Evolutionary conservation across 1,140 invertebrate species (phyloP), one percentile per base, ranked within the genome.

Genomic region (Hestina assimilis): DNA sequence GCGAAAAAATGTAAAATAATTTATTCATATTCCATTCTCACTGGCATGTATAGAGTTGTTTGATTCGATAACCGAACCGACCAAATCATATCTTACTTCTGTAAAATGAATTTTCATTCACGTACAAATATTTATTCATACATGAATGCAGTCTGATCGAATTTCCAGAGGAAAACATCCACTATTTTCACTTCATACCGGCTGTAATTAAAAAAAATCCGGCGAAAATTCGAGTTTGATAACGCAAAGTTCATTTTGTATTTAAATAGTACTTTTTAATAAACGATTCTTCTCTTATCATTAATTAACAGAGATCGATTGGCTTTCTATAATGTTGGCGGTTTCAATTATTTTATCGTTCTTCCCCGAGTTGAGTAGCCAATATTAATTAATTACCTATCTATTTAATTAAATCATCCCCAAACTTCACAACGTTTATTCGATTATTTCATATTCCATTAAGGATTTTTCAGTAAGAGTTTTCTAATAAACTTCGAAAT

Each of bases 361-460:
- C 67, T 62, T 63, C 67, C n/a, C 59, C 42, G 71, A 69, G 59
- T 57, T 65, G 68, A 69, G 67, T 78, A 73, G 56, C 51, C 62
- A 63, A 70, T 72, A 77, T 79, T 75, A 73, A 79, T 79, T 79
- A 80, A 83, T 80, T 80, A 83, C 75, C 66, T 79, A 79, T 79
- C 66, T 69, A 66, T 72, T 75, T 77, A 79, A 80, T 83, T 76
- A 79, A 74, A 79, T 76, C 59, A 74, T 73, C 51, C 43, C 41
- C n/a, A n/a, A 51, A 66, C 63, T 63, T 58, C 50, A 57, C 47
- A 66, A 69, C 58, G 74, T 74, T 79, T 69, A 70, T 74, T 21
- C 8, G 14, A 40, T 14, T 26, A 8, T n/a, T n/a, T n/a, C n/a
- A n/a, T n/a, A n/a, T n/a, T n/a, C n/a, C n/a, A n/a, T n/a, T n/a